phyloP scores from a whole-genome alignment of 2,113 vertebrate genomes.

The Gallinago media region DNA sequence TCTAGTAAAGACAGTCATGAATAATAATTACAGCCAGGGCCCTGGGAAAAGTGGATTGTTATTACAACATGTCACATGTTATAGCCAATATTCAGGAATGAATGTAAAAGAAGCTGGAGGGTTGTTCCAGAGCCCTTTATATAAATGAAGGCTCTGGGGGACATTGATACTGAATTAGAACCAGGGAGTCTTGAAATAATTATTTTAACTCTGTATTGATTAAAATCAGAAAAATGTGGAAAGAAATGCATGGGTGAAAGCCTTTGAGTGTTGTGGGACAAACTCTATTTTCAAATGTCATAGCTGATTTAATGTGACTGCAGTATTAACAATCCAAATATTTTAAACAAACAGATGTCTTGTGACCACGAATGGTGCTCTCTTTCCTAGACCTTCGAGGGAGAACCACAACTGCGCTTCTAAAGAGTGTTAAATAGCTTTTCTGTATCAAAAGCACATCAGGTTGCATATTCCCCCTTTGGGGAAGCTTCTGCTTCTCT shows the following conservation, averaged over 20 bases:
- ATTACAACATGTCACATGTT: not conserved
- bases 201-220: not conserved
- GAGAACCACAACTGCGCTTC: not conserved
- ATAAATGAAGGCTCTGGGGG: not conserved
- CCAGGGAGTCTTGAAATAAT: constrained; percentile 11
- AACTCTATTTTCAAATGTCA: not conserved
- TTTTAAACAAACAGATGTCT: not conserved
- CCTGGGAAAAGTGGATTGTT: not conserved
- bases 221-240: not conserved
- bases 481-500: not conserved
- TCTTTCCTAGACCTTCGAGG: not conserved
- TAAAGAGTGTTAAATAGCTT: not conserved
- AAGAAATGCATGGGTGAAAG: not conserved
- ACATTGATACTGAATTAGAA: not conserved
- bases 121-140: not conserved
- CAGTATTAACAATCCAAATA: not conserved
- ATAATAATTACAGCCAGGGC: not conserved
- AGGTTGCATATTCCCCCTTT: not conserved
- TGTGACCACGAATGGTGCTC: not conserved
- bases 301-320: not conserved
- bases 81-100: not conserved
- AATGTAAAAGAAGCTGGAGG: not conserved
- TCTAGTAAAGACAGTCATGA: not conserved
- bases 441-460: not conserved
- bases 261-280: not conserved